These are phyloP conservation scores for Watsonalla binaria DNA, from an alignment of 2,888 invertebrate species.

Conservation along the genomic window DNA sequence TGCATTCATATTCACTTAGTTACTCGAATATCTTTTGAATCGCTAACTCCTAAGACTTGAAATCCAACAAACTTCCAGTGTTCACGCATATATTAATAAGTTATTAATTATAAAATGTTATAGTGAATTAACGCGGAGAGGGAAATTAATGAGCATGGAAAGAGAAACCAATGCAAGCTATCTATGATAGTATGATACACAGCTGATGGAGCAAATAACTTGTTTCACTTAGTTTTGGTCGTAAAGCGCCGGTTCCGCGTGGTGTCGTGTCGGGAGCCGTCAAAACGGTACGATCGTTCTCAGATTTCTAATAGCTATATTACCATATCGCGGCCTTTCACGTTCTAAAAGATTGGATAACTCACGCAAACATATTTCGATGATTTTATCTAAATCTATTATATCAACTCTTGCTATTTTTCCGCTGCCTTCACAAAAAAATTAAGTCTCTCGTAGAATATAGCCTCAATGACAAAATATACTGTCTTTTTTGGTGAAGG, in stretches of 20 bases:
- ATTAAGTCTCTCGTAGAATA: too few species aligned
- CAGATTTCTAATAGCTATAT: conserved; percentile 67
- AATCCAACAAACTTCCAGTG: background rate
- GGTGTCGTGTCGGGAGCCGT: conserved; percentile 25
- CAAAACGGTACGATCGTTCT: conserved; percentile 45
- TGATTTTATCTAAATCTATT: conserved; percentile 5
- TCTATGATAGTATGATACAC: conserved; percentile 19
- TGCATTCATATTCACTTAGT: too few species aligned
- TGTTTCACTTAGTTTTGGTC: conserved; percentile 20
- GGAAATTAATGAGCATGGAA: conserved; percentile 2
- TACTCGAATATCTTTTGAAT: too few species aligned
- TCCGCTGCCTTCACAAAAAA: too few species aligned
- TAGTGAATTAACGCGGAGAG: background rate
- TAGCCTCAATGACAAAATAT: too few species aligned
- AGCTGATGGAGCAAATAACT: conserved; percentile 25
- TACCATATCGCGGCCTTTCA: conserved; percentile 71
- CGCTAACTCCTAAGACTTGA: too few species aligned
- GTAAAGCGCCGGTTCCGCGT: conserved; percentile 34
- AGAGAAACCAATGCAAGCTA: conserved; percentile 8
- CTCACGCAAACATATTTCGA: conserved; percentile 32
- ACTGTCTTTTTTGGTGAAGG: too few species aligned
- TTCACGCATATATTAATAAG: background rate
- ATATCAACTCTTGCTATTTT: too few species aligned
- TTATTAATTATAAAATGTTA: background rate
- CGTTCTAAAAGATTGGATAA: conserved; percentile 53